Evolutionary conservation across 1,140 invertebrate species (phyloP), one percentile per base, ranked within the genome.

Genomic region (Lucilia sericata): DNA sequence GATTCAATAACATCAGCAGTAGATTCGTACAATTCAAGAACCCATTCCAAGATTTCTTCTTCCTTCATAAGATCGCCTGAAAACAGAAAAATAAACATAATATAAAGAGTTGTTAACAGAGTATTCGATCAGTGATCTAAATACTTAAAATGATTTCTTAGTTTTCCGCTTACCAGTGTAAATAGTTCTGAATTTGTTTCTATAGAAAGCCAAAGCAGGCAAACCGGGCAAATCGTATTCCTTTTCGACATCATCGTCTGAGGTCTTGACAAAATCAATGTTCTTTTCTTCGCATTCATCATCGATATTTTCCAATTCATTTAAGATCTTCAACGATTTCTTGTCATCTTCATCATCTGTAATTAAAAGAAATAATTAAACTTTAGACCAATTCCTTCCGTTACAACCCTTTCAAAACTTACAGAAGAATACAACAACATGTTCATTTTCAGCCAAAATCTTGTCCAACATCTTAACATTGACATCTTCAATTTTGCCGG

Each of bases 401-500:
- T 17, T 55, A 74, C 47, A 21, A 49, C 49, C 34, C 17, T 7
- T n/a, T 30, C 19, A 2, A n/a, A 21, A 94, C 96, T 95, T 93
- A 97, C 96, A 98, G 92, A 98, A 98, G 88, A 97, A 97, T 21
- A 98, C 97, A 65, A 98, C 96, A 75, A 98, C 95, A 88, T 97
- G 95, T 87, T 97, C 95, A 87, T 97, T 97, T 90, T 97, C 96
- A 82, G 95, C 94, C 65, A 98, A 92, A 86, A 98, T 95, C 89
- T 97, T 97, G 87, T 98, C 96, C 88, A 99, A 92, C 97, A 98
- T 98, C 91, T 94, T 96, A 0, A 93, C 92, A 89, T 98, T 98
- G 25, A 99, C 96, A 92, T 98, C 97, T 91, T 99, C 97, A 90
- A 99, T 99, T 91, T 96, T 94, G 75, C 97, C 97, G 34, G 97